phyloP scores from a whole-genome alignment of 1,140 invertebrate species.

The Bombus pyrosoma region DNA sequence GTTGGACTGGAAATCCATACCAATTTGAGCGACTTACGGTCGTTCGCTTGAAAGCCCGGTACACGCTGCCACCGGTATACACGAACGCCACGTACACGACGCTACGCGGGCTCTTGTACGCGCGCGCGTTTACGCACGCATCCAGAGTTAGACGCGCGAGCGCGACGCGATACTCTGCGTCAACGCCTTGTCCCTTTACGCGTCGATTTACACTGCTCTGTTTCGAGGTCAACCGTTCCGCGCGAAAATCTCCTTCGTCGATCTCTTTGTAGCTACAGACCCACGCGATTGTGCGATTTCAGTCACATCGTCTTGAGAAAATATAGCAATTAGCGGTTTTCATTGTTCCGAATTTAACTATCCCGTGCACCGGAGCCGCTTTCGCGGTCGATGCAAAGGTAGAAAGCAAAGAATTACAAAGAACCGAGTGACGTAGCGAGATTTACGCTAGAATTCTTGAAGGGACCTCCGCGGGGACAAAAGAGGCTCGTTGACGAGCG shows the following conservation, averaged over 20 bases:
- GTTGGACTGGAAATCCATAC: constrained; percentile 83
- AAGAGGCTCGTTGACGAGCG: constrained; percentile 30
- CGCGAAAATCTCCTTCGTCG: not conserved
- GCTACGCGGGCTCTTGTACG: not conserved
- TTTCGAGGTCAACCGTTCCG: constrained; percentile 5
- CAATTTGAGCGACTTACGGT: constrained; percentile 80
- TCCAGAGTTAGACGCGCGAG: not conserved
- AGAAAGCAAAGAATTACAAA: not conserved
- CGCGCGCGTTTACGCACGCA: constrained; percentile 19
- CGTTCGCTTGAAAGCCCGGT: constrained; percentile 73
- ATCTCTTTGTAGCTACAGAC: not conserved
- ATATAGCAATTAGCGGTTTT: not conserved
- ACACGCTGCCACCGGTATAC: constrained; percentile 21
- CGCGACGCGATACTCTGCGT: not conserved
- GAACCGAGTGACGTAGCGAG: constrained; percentile 1
- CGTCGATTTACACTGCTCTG: not conserved
- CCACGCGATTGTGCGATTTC: not conserved
- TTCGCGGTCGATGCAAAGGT: not conserved
- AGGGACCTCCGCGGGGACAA: constrained; percentile 25
- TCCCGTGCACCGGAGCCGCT: not conserved
- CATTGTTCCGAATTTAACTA: not conserved
- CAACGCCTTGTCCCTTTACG: not conserved
- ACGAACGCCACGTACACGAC: not conserved
- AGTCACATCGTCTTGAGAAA: no score
- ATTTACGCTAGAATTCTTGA: constrained; percentile 34